Conservation (phyloP, 2,113 vertebrate species). For the Lota lota region DNA sequence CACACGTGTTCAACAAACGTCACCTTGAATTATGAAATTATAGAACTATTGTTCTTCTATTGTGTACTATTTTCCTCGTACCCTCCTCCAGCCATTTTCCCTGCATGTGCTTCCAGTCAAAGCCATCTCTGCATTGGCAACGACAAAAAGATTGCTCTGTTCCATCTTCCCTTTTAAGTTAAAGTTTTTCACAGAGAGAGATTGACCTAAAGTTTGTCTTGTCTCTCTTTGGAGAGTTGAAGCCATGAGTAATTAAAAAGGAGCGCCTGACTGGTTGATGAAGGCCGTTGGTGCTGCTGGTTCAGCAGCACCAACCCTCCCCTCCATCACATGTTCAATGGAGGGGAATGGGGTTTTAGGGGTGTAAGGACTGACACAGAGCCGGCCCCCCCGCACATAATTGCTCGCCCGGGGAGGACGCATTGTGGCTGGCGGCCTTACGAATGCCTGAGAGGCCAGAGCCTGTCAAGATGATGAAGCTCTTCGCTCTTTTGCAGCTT, state of each 20-base stretch:
- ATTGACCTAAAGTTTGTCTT: neutral
- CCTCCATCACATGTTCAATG: constrained; percentile 51
- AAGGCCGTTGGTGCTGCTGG: constrained; percentile 35
- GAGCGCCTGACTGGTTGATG: constrained; percentile 37
- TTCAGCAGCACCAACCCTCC: constrained; percentile 15
- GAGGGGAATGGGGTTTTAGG: constrained; percentile 57
- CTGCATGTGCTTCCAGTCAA: neutral
- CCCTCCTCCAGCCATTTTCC: constrained; percentile 7
- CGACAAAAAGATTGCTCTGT: too few relatives aligned
- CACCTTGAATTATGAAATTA: too few relatives aligned
- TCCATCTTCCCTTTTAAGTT: too few relatives aligned
- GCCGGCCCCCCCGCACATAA: constrained; percentile 69
- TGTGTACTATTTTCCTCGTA: too few relatives aligned
- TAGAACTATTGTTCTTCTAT: too few relatives aligned
- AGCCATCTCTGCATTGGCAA: too few relatives aligned
- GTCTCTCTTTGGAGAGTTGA: constrained; percentile 38
- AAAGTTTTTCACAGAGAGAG: too few relatives aligned
- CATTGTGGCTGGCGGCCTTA: constrained; percentile 61
- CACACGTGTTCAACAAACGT: neutral
- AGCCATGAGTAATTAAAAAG: constrained; percentile 62
- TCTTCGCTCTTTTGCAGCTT: constrained; percentile 25
- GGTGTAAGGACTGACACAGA: constrained; percentile 68
- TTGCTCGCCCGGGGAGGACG: constrained; percentile 74
- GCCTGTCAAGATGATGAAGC: constrained; percentile 74
- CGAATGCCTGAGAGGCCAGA: constrained; percentile 61